phyloP scores from a whole-genome alignment of 1,140 invertebrate genomes.

The Psix sp. region DNA sequence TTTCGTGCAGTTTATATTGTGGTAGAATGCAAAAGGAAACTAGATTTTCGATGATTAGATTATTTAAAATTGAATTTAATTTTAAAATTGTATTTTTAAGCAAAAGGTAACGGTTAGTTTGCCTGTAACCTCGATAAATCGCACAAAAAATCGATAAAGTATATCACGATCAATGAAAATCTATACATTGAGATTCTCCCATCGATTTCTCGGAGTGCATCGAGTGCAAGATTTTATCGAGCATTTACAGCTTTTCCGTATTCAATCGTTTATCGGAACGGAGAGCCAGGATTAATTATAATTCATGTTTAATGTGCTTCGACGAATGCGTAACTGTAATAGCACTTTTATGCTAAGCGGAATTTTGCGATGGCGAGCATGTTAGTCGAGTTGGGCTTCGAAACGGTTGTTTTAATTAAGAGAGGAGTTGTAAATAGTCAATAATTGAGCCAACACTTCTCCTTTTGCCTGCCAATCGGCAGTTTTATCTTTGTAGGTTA shows the following conservation, averaged over 20 bases:
- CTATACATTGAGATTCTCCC: slow-evolving; percentile 43
- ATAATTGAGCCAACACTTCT: slow-evolving; percentile 27
- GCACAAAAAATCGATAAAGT: slow-evolving; percentile 39
- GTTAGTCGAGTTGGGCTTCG: slow-evolving; percentile 19
- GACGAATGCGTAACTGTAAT: slow-evolving; percentile 58
- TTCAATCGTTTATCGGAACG: slow-evolving; percentile 52
- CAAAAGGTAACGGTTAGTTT: slow-evolving; percentile 16
- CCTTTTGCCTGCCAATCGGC: slow-evolving; percentile 21
- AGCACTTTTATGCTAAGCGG: slow-evolving; percentile 56
- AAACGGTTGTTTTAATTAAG: slow-evolving; percentile 58
- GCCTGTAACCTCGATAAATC: slow-evolving; percentile 31
- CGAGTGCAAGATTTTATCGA: slow-evolving; percentile 48
- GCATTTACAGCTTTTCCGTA: slow-evolving; percentile 51
- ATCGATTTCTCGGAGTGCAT: slow-evolving; percentile 42
- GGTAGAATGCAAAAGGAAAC: too few species aligned
- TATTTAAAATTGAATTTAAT: too few species aligned
- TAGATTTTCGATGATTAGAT: too few species aligned
- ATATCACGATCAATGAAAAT: slow-evolving; percentile 50
- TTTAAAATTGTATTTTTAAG: too few species aligned
- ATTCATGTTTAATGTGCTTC: slow-evolving; percentile 57
- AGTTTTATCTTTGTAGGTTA: slow-evolving; percentile 50
- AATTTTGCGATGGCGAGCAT: slow-evolving; percentile 34
- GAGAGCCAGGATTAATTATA: slow-evolving; percentile 53
- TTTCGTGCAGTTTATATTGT: too few species aligned
- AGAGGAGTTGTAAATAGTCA: slow-evolving; percentile 55